Evolutionary conservation across 2,888 invertebrate genomes (phyloP), one percentile per base, ranked within the genome.

Genomic region (Drosophila greeni): DNA sequence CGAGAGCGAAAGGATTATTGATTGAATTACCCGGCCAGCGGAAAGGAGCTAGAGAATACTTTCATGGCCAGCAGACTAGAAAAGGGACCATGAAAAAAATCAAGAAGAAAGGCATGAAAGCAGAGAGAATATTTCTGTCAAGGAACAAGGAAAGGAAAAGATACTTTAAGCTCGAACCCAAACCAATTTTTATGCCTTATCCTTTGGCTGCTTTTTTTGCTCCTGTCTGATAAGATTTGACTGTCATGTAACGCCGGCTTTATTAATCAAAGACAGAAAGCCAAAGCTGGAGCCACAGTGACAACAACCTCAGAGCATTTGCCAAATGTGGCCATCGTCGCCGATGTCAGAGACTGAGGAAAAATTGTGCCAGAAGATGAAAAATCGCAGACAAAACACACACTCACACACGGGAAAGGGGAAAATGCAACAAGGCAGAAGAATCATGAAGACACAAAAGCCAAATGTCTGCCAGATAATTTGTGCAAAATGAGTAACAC

Each of bases 21-120:
- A 80, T 80, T 80, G 69, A 68, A 78, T 66, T 66, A 66, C 53
- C 52, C 68, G 48, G 48, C 40, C 34, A 66, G 43, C 23, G 54
- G 54, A 54, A 37, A 43, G 43, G 36, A 49, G 36, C 49, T 14
- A 33, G 33, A 47, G 72, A 74, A 72, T 81, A 77, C 81, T 81
- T 75, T 75, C 81, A 77, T 74, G 83, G 83, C 56, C 70, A 83
- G 58, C 61, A 67, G 81, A 81, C 81, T 74, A 72, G 80, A 83
- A 79, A 76, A 83, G 73, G 79, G 62, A 65, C 65, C 29, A 31
- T 1, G 9, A 34, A 7, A 40, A 51, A 60, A 48, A 14, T n/a
- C 12, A 14, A 33, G 18, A n/a, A 64, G 29, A 53, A 40, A 12
- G 18, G 34, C 24, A 37, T n/a, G 18, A 18, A 37, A 37, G 14